Conservation (phyloP, 2,797 vertebrate species). For the Dallia pectoralis region DNA sequence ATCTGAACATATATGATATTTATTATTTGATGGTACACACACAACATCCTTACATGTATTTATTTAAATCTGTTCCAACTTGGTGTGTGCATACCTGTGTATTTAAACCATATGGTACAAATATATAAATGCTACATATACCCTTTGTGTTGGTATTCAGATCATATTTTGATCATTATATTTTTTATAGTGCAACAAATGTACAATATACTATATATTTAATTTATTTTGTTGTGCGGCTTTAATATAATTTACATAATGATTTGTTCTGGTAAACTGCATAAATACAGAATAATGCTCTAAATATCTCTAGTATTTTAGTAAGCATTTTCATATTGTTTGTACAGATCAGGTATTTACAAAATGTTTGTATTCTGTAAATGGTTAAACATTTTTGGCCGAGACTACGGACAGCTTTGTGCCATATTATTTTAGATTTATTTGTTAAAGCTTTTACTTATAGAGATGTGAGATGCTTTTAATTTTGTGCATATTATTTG, state of each 20-base stretch:
- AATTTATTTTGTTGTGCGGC: not conserved
- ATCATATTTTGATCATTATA: not conserved
- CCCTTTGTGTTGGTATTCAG: not conserved
- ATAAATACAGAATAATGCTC: not conserved
- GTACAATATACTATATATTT: not conserved
- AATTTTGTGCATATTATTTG: not conserved
- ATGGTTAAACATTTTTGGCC: not conserved
- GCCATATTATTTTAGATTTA: not conserved
- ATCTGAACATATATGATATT: not conserved
- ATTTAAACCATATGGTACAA: not conserved
- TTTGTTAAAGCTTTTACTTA: not conserved
- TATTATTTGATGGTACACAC: not conserved
- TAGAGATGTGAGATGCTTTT: not conserved
- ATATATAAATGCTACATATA: not conserved
- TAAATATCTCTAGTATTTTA: not conserved
- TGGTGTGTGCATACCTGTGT: not conserved
- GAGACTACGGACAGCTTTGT: not conserved
- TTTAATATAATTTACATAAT: not conserved
- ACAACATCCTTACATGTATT: not conserved
- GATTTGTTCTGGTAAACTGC: not conserved
- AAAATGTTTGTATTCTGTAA: not conserved
- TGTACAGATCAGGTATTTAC: not conserved
- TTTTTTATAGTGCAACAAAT: not conserved
- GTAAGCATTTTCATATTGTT: not conserved
- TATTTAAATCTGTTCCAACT: not conserved